Evolutionary conservation across 2,797 vertebrate species (phyloP), one percentile per base, ranked within the genome.

Genomic region (Chaunax sp.): DNA sequence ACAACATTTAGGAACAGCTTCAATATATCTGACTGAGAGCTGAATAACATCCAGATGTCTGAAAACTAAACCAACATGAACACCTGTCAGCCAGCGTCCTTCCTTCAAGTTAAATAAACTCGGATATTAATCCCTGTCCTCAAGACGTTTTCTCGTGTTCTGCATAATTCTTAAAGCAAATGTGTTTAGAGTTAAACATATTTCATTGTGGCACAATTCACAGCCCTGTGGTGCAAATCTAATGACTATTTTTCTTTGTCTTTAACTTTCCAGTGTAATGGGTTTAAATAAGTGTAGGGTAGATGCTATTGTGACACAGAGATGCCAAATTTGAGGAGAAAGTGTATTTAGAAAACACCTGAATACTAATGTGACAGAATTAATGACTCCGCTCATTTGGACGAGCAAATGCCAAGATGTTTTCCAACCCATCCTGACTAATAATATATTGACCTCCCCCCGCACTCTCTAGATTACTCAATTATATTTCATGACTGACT

Each of bases 341-440:
- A 25, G 25, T 16, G 8, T 78, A 19, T 56, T 56, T 58, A 41
- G 33, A 60, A 81, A 88, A 81, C 50, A 78, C 23, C 69, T 69
- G 75, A 86, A 88, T 84, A 64, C 72, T 83, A 85, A 62, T 87
- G 82, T 45, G 38, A 67, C 47, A 22, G 50, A 74, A 75, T 60
- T 52, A 50, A 68, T 37, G 60, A 69, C 65, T 80, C 59, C 60
- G 51, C 75, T 82, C 54, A 87, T 85, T 85, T 83, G 73, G 25
- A 84, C 64, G 55, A 75, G 72, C 73, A 87, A 90, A 90, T 91
- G 89, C 89, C 87, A 91, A 84, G 76, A 82, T 82, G 74, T 82
- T 79, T 81, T 81, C 73, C 60, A 78, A 43, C 44, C 25, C 30
- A 54, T 75, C 33, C 30, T 19, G 22, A 23, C 58, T 79, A 81